phyloP scores from a whole-genome alignment of 2,797 vertebrate genomes.

The Delichon dasypus region DNA sequence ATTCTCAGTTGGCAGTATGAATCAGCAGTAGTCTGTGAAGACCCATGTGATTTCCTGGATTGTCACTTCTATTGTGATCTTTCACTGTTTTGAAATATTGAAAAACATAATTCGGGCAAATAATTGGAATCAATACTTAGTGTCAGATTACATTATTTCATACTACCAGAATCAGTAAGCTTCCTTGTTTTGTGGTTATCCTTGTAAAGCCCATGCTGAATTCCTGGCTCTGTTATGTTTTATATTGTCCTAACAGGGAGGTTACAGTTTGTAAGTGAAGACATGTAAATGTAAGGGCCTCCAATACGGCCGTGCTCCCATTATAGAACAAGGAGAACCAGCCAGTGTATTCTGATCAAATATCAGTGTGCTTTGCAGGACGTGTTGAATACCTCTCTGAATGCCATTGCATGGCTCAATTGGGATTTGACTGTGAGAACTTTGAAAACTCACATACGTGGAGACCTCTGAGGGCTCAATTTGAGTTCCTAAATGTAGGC shows the following conservation, averaged over 20 bases:
- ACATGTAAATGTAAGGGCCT: neutral
- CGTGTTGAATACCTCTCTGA: neutral
- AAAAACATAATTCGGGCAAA: neutral
- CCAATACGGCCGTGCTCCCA: neutral
- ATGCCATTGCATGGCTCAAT: rapidly evolving
- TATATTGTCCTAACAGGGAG: neutral
- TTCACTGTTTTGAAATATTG: neutral
- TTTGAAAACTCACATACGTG: neutral
- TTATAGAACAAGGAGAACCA: neutral
- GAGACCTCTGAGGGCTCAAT: neutral
- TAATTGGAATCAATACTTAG: neutral
- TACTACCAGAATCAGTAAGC: neutral
- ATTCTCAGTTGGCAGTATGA: neutral
- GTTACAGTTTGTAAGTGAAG: neutral
- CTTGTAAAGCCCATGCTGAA: neutral
- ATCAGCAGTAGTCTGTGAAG: neutral
- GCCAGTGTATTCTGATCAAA: neutral
- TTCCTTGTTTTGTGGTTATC: neutral
- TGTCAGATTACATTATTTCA: neutral
- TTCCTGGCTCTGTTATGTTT: neutral
- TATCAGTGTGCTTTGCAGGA: neutral
- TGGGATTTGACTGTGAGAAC: neutral
- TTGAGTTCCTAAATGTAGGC: neutral
- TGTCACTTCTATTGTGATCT: neutral
- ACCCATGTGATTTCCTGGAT: neutral